phyloP scores from a whole-genome alignment of 1,140 invertebrate species.

The Schlechtendalia chinensis region DNA sequence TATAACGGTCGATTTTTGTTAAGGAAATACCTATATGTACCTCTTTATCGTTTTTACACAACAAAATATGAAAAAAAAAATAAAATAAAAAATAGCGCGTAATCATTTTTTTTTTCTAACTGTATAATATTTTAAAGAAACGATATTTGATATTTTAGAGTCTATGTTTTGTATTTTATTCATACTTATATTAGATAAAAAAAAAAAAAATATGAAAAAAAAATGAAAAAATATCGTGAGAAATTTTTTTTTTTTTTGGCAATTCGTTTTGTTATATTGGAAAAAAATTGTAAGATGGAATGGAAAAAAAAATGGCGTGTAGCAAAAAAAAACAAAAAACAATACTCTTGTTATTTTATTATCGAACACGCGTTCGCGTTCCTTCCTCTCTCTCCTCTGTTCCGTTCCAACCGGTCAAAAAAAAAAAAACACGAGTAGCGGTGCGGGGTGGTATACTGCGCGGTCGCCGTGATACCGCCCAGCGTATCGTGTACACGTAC shows the following conservation, averaged over 20 bases:
- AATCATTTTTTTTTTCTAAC: constrained; percentile 27
- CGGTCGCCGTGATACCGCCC: too few species aligned
- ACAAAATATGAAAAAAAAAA: background rate
- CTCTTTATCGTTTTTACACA: constrained; percentile 46
- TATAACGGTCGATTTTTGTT: constrained; percentile 17
- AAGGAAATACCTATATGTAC: constrained; percentile 40
- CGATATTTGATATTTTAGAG: constrained; percentile 50
- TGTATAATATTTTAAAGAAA: constrained; percentile 46
- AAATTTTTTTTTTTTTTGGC: constrained; percentile 26
- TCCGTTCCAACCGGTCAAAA: too few species aligned
- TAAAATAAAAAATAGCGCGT: constrained; percentile 17
- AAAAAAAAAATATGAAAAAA: constrained; percentile 38
- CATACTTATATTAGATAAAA: constrained; percentile 50
- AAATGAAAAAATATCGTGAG: background rate
- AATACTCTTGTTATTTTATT: constrained; percentile 13
- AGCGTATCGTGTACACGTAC: background rate
- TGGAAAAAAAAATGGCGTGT: constrained; percentile 47
- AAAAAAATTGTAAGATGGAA: constrained; percentile 39
- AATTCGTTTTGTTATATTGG: constrained; percentile 47
- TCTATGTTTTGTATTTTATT: constrained; percentile 50
- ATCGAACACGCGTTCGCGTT: background rate
- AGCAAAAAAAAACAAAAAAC: constrained; percentile 41
- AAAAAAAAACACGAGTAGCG: too few species aligned
- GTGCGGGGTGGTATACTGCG: too few species aligned
- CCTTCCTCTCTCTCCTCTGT: background rate